Evolutionary conservation across 2,888 invertebrate species (phyloP).

Genomic region (Choristoneura rosaceana): DNA sequence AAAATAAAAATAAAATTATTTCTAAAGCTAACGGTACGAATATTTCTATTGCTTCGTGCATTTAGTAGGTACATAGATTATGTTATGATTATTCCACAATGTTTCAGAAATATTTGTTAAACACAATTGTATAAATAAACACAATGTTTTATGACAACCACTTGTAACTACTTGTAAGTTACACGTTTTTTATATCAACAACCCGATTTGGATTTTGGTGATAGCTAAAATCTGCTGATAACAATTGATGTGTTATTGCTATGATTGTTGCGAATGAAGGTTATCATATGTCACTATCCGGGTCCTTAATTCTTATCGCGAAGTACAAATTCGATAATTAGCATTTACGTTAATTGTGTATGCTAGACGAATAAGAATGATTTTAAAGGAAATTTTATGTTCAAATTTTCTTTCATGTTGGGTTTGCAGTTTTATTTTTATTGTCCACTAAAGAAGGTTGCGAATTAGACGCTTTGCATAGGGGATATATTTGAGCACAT

Average conservation of each 20-base stretch:
- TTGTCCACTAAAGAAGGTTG: no score
- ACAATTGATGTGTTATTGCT: neutral
- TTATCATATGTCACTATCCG: slow-evolving; percentile 5
- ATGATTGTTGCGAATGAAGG: slow-evolving; percentile 1
- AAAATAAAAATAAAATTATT: no score
- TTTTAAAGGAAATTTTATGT: no score
- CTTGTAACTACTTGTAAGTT: neutral
- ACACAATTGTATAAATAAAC: no score
- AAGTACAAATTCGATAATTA: neutral
- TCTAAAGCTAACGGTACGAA: no score
- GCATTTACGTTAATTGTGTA: neutral
- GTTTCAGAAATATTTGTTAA: neutral
- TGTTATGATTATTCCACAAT: neutral
- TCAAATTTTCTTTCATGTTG: no score
- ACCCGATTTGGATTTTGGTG: neutral
- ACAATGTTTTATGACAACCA: neutral
- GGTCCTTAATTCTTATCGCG: neutral
- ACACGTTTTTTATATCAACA: neutral
- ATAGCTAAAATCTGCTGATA: slow-evolving; percentile 5
- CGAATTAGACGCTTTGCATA: neutral
- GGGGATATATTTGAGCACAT: neutral
- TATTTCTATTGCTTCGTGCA: no score
- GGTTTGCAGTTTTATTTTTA: no score
- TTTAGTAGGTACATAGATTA: neutral
- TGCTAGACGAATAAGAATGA: neutral